Percentiles rank a stretch among this genome's conserved stretches.
phyloP scores from a whole-genome alignment of 2,113 vertebrate species.

The Falco punctatus region DNA sequence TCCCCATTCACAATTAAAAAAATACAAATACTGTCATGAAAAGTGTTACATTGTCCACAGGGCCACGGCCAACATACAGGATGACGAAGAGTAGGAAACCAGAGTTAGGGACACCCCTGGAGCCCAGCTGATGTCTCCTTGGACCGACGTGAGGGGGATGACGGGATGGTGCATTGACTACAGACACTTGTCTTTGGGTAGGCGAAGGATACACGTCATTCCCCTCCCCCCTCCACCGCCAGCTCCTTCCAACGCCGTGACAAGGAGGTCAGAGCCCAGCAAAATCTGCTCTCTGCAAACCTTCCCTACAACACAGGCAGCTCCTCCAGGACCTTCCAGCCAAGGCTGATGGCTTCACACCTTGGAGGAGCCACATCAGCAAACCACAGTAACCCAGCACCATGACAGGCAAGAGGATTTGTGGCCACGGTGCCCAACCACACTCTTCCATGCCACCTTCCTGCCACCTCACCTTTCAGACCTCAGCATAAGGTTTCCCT shows the following conservation, averaged over 20 bases:
- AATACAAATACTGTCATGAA: constrained; percentile 53
- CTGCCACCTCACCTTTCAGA: neutral
- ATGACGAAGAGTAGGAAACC: neutral
- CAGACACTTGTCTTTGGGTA: neutral
- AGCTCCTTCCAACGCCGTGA: neutral
- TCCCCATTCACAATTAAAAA: constrained; percentile 54
- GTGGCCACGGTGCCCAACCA: neutral
- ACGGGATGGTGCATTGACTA: neutral
- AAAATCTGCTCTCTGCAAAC: neutral
- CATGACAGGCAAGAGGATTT: neutral
- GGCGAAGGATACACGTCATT: neutral
- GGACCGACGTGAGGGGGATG: neutral
- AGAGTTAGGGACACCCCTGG: neutral
- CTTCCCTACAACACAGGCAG: neutral
- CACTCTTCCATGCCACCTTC: neutral
- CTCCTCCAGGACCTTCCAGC: neutral
- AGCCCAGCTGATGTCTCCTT: neutral
- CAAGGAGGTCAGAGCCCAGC: neutral
- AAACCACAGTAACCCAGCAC: neutral
- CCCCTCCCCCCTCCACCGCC: neutral
- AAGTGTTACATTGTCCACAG: constrained; percentile 16
- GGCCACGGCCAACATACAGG: neutral
- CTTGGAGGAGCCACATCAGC: neutral
- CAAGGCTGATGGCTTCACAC: neutral
- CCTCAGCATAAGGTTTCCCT: neutral